Evolutionary conservation across 2,888 invertebrate genomes (phyloP), one percentile per base, ranked within the genome.

Genomic region (Monoplex corrugatus): DNA sequence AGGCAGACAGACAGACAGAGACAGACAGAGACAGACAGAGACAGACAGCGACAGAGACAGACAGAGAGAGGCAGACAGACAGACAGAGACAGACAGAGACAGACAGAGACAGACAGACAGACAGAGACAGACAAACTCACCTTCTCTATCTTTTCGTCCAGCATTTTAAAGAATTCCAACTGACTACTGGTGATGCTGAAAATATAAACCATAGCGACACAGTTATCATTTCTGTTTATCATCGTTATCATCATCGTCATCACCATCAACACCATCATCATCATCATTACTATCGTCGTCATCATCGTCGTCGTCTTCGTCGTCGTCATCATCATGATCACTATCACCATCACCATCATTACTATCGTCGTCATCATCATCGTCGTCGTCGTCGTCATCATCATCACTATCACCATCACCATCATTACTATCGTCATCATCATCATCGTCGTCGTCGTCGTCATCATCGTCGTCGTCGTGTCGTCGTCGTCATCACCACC

Each of bases 141-240:
- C 96, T 97, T 98, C 96, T 98, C 98, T 95, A 98, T 98, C 97
- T 98, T 98, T 94, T 98, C 98, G 96, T 98, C 98, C 94, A 98
- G 97, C 98, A 98, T 98, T 96, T 97, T 98, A 97, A 98, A 98
- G 97, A 98, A 98, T 95, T 98, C 98, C 95, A 98, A 97, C 96
- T 98, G 98, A 96, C 98, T 98, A 87, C 92, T 92, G 23, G 94
- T 94, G 43, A 94, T 92, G 89, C 93, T 94, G 91, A 19, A 87
- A 88, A 43, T n/a, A n/a, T n/a, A n/a, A n/a, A n/a, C n/a, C n/a
- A n/a, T n/a, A n/a, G n/a, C n/a, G n/a, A n/a, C n/a, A n/a, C n/a
- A n/a, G n/a, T n/a, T n/a, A n/a, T n/a, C n/a, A n/a, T n/a, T n/a
- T n/a, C n/a, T n/a, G n/a, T n/a, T n/a, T n/a, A n/a, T n/a, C n/a